Conservation (phyloP, 2,113 vertebrate genomes). For the Toxotes jaculatrix region DNA sequence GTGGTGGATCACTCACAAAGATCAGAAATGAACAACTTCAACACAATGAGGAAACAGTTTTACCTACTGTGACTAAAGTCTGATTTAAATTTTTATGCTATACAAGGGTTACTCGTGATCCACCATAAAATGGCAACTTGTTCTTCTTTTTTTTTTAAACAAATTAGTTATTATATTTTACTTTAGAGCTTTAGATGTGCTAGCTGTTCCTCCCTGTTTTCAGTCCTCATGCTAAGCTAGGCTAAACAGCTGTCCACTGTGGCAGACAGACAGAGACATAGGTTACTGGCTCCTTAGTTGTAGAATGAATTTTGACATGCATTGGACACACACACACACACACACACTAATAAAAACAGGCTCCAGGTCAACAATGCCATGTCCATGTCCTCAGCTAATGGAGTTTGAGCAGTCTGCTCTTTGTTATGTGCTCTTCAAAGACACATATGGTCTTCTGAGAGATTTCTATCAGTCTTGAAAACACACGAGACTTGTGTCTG, state of each 20-base stretch:
- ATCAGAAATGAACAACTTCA: not conserved
- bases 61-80: not conserved
- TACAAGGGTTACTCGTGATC: too few relatives aligned
- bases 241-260: not conserved
- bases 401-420: conserved; percentile 34
- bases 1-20: not conserved
- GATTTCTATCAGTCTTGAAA: conserved; percentile 42
- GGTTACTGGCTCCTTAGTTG: not conserved
- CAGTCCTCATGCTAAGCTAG: not conserved
- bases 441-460: conserved; percentile 26
- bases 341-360: conserved; percentile 1
- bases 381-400: conserved; percentile 20
- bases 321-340: not conserved
- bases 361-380: conserved; percentile 22
- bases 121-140: too few relatives aligned
- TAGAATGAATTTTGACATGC: not conserved
- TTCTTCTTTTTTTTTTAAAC: too few relatives aligned
- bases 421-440: conserved; percentile 36
- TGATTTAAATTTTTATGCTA: not conserved
- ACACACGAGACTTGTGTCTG: conserved; percentile 21
- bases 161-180: too few relatives aligned
- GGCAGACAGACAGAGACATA: not conserved
- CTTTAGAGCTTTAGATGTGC: not conserved
- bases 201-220: not conserved
- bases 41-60: not conserved